phyloP scores from a whole-genome alignment of 2,797 vertebrate species.

The Acipenser ruthenus region DNA sequence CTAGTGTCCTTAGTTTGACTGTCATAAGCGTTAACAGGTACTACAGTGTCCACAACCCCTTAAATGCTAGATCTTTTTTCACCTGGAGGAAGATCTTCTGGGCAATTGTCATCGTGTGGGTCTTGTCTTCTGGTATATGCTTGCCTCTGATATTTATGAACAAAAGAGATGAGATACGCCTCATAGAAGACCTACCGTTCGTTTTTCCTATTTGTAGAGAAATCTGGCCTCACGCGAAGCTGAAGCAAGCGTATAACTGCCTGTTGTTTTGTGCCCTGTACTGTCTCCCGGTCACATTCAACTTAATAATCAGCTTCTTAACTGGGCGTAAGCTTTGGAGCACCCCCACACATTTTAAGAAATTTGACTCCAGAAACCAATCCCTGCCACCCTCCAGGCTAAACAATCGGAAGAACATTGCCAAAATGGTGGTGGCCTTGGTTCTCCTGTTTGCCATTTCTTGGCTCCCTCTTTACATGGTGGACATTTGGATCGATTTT shows the following conservation, averaged over 20 bases:
- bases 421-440: slow-evolving; percentile 81
- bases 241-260: slow-evolving; percentile 81
- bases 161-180: slow-evolving; percentile 64
- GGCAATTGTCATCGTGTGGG: slow-evolving; percentile 75
- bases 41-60: slow-evolving; percentile 76
- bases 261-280: slow-evolving; percentile 83
- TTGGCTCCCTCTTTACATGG: slow-evolving; percentile 79
- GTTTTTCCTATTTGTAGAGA: slow-evolving; percentile 76
- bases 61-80: slow-evolving; percentile 78
- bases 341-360: slow-evolving; percentile 35
- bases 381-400: slow-evolving; percentile 69
- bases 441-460: slow-evolving; percentile 76
- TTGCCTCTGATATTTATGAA: slow-evolving; percentile 81
- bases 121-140: slow-evolving; percentile 72
- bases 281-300: slow-evolving; percentile 82
- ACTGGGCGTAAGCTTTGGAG: slow-evolving; percentile 69
- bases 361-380: slow-evolving; percentile 61
- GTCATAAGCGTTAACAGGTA: slow-evolving; percentile 85
- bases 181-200: slow-evolving; percentile 57
- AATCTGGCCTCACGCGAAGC: slow-evolving; percentile 74
- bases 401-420: slow-evolving; percentile 79
- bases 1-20: slow-evolving; percentile 78
- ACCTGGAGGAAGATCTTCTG: slow-evolving; percentile 68
- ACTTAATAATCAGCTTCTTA: slow-evolving; percentile 79
- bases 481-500: slow-evolving; percentile 81